phyloP scores from a whole-genome alignment of 2,888 invertebrate species.

The Aethes cnicana region DNA sequence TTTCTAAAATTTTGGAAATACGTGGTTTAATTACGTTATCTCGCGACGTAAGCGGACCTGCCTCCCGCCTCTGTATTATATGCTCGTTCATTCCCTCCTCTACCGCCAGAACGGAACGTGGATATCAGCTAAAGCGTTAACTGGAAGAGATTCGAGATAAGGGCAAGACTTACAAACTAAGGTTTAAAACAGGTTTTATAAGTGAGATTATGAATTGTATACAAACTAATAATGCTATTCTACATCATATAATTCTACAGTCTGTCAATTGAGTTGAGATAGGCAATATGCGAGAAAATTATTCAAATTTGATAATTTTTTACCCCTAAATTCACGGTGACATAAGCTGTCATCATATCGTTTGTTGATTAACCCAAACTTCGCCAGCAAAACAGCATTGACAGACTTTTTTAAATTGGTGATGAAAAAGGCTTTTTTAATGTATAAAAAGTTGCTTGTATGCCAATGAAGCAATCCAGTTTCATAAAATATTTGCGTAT shows the following conservation, averaged over 20 bases:
- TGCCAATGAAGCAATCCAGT: too few relatives aligned
- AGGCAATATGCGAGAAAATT: too few relatives aligned
- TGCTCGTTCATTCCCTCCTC: neutral
- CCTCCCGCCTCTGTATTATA: neutral
- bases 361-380: too few relatives aligned
- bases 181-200: neutral
- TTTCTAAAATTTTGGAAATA: neutral
- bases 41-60: neutral
- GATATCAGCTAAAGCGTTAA: slow-evolving; percentile 5
- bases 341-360: too few relatives aligned
- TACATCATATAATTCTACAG: neutral
- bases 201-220: neutral
- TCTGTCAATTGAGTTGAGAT: too few relatives aligned
- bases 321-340: too few relatives aligned
- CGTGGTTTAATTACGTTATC: neutral
- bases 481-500: too few relatives aligned
- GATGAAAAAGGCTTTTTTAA: too few relatives aligned
- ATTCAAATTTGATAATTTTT: too few relatives aligned
- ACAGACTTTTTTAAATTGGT: too few relatives aligned
- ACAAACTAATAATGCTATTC: neutral
- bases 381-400: too few relatives aligned
- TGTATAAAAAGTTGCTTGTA: too few relatives aligned
- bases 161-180: slow-evolving; percentile 23
- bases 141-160: slow-evolving; percentile 24
- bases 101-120: neutral